These are phyloP conservation scores for Tympanuchus pallidicinctus DNA, from an alignment of 2,113 vertebrate genomes.

Conservation along the genomic window DNA sequence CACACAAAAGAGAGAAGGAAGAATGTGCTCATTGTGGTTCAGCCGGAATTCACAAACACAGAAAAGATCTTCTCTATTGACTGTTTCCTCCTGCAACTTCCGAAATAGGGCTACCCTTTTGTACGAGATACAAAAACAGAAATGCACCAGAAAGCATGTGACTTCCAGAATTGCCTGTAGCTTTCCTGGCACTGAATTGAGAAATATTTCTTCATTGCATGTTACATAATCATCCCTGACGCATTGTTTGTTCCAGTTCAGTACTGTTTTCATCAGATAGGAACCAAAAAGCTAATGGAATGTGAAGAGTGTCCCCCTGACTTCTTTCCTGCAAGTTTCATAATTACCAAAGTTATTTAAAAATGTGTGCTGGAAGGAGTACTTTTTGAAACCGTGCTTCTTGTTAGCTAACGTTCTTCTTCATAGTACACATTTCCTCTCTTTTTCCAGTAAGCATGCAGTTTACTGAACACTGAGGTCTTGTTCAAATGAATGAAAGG, in stretches of 20 bases:
- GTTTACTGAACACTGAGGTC: not conserved
- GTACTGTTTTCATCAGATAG: slow-evolving; percentile 70
- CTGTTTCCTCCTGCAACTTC: slow-evolving; percentile 61
- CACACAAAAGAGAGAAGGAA: slow-evolving; percentile 54
- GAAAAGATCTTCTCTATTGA: slow-evolving; percentile 50
- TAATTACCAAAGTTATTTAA: slow-evolving; percentile 33
- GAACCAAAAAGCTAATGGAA: slow-evolving; percentile 57
- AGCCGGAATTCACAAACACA: slow-evolving; percentile 56
- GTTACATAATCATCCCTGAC: slow-evolving; percentile 77
- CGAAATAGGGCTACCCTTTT: slow-evolving; percentile 47
- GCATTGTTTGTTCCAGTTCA: slow-evolving; percentile 72
- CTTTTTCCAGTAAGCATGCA: slow-evolving; percentile 22
- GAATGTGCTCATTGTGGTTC: slow-evolving; percentile 62
- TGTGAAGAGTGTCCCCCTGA: not conserved
- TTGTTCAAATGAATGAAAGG: not conserved
- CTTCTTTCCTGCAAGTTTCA: not conserved
- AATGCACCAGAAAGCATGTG: slow-evolving; percentile 66
- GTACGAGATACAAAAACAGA: slow-evolving; percentile 38
- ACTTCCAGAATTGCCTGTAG: slow-evolving; percentile 71
- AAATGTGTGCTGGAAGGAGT: not conserved
- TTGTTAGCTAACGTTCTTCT: slow-evolving; percentile 6
- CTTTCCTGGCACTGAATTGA: slow-evolving; percentile 78
- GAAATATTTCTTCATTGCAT: slow-evolving; percentile 77
- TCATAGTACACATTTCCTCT: slow-evolving; percentile 33
- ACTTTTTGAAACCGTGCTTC: not conserved